Conservation (phyloP, 2,113 vertebrate species). For the Anolis sagrei region DNA sequence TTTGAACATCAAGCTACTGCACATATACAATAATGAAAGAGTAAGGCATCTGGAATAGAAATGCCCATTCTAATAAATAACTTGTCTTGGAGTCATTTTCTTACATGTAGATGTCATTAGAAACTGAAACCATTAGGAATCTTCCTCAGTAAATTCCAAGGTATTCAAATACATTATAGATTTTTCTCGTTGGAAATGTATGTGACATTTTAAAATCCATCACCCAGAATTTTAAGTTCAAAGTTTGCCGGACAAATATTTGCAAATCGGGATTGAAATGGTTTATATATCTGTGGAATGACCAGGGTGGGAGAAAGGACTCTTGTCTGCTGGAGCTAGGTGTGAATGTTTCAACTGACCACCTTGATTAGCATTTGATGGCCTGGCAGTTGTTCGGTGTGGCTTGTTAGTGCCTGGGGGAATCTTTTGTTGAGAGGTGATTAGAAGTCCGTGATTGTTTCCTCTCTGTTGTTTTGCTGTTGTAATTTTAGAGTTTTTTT, state of each 20-base stretch:
- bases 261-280: conserved; percentile 16
- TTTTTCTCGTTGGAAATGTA: conserved; percentile 25
- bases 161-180: conserved; percentile 21
- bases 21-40: neutral
- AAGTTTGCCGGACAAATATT: conserved; percentile 18
- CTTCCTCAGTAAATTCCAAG: conserved; percentile 25
- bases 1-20: neutral
- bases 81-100: neutral
- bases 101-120: neutral
- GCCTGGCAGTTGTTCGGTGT: too few relatives aligned
- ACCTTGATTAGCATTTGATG: too few relatives aligned
- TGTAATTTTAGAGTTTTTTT: too few relatives aligned
- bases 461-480: too few relatives aligned
- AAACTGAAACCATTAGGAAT: neutral
- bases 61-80: neutral
- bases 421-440: too few relatives aligned
- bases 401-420: too few relatives aligned
- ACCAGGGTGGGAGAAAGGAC: too few relatives aligned
- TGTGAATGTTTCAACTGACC: too few relatives aligned
- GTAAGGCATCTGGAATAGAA: neutral
- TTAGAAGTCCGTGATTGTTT: too few relatives aligned
- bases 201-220: conserved; percentile 22
- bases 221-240: conserved; percentile 8
- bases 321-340: too few relatives aligned
- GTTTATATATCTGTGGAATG: too few relatives aligned